A percentile compares a stretch with the other conserved stretches of the same genome.
phyloP scores from a whole-genome alignment of 2,888 invertebrate genomes.

The Caenorhabditis virilis region DNA sequence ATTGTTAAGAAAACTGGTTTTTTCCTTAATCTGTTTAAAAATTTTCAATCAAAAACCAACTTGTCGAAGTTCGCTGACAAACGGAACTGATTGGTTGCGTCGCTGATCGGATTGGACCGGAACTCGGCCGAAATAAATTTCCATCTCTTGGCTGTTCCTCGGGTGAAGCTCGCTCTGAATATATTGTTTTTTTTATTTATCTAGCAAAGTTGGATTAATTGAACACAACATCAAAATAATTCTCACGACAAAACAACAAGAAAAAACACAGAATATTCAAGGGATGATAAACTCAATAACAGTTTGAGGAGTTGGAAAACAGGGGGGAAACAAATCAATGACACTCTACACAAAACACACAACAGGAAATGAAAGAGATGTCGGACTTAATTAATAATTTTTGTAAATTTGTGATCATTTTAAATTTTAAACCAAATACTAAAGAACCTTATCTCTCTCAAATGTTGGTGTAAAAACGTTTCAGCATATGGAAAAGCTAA shows the following conservation, averaged over 20 bases:
- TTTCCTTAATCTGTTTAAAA: too few relatives aligned
- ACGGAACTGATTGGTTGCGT: conserved; percentile 27
- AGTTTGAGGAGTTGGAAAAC: too few relatives aligned
- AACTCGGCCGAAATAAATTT: conserved; percentile 40
- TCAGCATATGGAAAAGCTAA: conserved; percentile 1
- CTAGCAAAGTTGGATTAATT: too few relatives aligned
- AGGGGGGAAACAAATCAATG: conserved; percentile 11
- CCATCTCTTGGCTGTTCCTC: conserved; percentile 47
- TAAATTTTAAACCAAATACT: neutral
- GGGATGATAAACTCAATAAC: too few relatives aligned
- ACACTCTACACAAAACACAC: conserved; percentile 12
- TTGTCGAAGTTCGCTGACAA: conserved; percentile 49
- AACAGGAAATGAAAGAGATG: too few relatives aligned
- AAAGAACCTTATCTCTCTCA: too few relatives aligned
- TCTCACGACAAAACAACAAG: neutral
- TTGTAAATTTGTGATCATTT: neutral
- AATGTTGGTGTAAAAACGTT: too few relatives aligned
- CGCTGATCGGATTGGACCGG: conserved; percentile 30
- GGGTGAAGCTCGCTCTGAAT: conserved; percentile 36
- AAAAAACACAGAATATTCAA: conserved; percentile 2
- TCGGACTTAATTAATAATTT: too few relatives aligned
- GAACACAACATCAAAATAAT: too few relatives aligned
- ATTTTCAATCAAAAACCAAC: conserved; percentile 8
- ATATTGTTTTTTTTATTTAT: neutral
- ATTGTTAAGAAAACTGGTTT: too few relatives aligned